Evolutionary conservation across 2,888 invertebrate species (phyloP).

Genomic region (Ephialtes manifestator): DNA sequence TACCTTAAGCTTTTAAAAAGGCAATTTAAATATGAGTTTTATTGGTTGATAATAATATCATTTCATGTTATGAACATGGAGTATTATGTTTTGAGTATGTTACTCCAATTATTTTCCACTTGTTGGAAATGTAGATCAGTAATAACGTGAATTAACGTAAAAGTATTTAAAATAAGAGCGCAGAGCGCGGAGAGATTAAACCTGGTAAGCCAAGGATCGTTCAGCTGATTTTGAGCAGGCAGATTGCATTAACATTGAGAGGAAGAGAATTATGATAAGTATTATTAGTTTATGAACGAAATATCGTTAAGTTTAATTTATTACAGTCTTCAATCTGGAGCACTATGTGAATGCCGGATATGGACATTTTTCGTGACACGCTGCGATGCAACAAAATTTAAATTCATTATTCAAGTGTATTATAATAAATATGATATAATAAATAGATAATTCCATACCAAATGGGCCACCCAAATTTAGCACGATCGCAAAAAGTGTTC

Average conservation of each 20-base stretch:
- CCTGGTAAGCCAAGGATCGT: conserved; percentile 31
- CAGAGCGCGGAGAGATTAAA: conserved; percentile 30
- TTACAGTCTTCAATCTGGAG: conserved; percentile 25
- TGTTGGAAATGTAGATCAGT: no score
- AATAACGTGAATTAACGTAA: neutral
- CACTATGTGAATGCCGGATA: neutral
- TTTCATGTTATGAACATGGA: no score
- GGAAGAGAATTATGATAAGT: conserved; percentile 16
- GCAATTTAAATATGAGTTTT: no score
- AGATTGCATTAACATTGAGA: neutral
- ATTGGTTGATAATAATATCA: no score
- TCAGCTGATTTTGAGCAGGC: conserved; percentile 13
- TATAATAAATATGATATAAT: neutral
- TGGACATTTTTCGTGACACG: neutral
- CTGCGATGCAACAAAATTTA: neutral
- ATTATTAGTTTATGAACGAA: conserved; percentile 34
- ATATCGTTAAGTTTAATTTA: conserved; percentile 6
- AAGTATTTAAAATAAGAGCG: neutral
- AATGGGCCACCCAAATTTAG: no score
- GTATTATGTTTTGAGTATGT: no score
- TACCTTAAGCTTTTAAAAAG: no score
- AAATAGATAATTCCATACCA: no score
- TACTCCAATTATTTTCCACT: no score
- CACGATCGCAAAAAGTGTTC: no score
- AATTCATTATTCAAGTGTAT: neutral